A percentile compares a stretch with the other conserved stretches of the same genome.
These are phyloP conservation scores for Trematocara nigrifrons DNA, from an alignment of 2,113 vertebrate genomes.

Conservation along the genomic window DNA sequence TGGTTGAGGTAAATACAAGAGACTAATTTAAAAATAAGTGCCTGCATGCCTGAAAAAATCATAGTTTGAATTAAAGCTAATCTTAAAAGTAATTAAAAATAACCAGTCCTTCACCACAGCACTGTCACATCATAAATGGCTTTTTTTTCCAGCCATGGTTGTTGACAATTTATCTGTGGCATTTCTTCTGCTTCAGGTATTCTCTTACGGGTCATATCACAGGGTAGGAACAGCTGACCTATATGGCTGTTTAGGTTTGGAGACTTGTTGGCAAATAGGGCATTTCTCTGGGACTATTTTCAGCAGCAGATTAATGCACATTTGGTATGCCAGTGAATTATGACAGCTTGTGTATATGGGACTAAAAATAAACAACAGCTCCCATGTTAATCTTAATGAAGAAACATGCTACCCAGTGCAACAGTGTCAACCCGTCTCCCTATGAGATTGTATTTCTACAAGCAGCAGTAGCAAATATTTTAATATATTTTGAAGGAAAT, in stretches of 20 bases:
- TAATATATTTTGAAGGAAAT: background rate
- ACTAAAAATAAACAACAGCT: conserved; percentile 27
- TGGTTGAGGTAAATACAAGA: background rate
- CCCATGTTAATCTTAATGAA: conserved; percentile 9
- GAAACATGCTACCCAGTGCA: conserved; percentile 6
- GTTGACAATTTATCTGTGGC: background rate
- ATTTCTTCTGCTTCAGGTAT: background rate
- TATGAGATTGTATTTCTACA: background rate
- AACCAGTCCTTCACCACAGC: background rate
- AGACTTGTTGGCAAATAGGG: background rate
- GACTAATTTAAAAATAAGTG: background rate
- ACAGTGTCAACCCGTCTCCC: background rate
- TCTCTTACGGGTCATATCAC: background rate
- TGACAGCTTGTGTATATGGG: conserved; percentile 17
- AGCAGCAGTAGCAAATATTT: background rate
- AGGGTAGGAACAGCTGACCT: background rate
- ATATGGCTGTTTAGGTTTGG: conserved; percentile 4
- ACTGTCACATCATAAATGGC: background rate
- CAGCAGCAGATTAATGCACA: background rate
- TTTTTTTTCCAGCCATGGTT: background rate
- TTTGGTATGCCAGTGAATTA: background rate
- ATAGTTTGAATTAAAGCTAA: background rate
- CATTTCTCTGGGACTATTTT: conserved; percentile 4
- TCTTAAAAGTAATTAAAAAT: background rate
- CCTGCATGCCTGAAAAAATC: background rate